Percentiles rank a stretch among this genome's conserved stretches.
phyloP scores from a whole-genome alignment of 2,888 invertebrate species.

The Megamerina dolium region DNA sequence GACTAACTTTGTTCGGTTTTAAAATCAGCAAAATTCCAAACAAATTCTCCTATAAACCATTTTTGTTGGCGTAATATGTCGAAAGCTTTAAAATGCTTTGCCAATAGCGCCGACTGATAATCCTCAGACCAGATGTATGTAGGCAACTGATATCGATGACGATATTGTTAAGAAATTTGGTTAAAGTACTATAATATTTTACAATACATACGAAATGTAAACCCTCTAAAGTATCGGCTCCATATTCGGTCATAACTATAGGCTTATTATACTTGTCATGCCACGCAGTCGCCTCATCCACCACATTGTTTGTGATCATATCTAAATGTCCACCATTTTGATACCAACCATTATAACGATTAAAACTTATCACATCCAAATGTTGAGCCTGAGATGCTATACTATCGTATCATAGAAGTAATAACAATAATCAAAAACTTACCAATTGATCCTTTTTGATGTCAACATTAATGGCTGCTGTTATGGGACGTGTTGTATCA shows the following conservation, averaged over 20 bases:
- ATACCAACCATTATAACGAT: conserved; percentile 97
- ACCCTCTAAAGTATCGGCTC: conserved; percentile 89
- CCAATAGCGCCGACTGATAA: conserved; percentile 77
- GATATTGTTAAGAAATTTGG: neutral
- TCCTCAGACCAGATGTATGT: conserved; percentile 92
- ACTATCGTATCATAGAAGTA: neutral
- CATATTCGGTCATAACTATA: conserved; percentile 91
- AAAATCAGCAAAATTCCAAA: conserved; percentile 99
- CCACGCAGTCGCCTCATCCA: conserved; percentile 75
- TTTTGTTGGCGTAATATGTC: conserved; percentile 66
- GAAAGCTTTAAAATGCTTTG: conserved; percentile 86
- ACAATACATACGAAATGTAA: conserved; percentile 68
- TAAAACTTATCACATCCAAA: conserved; percentile 88
- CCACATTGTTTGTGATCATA: conserved; percentile 64
- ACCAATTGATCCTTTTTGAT: conserved; percentile 60
- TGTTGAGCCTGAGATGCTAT: conserved; percentile 56
- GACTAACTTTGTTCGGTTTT: conserved; percentile 80
- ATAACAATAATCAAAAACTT: conserved; percentile 20
- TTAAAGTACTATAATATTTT: neutral
- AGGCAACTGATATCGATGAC: too few species aligned
- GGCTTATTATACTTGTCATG: conserved; percentile 74
- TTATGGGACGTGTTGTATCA: conserved; percentile 78
- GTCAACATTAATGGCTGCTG: conserved; percentile 66
- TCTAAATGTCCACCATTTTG: conserved; percentile 72
- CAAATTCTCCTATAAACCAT: conserved; percentile 94